Conservation (phyloP, 2,888 invertebrate species). For the Drosophila aldrichi region DNA sequence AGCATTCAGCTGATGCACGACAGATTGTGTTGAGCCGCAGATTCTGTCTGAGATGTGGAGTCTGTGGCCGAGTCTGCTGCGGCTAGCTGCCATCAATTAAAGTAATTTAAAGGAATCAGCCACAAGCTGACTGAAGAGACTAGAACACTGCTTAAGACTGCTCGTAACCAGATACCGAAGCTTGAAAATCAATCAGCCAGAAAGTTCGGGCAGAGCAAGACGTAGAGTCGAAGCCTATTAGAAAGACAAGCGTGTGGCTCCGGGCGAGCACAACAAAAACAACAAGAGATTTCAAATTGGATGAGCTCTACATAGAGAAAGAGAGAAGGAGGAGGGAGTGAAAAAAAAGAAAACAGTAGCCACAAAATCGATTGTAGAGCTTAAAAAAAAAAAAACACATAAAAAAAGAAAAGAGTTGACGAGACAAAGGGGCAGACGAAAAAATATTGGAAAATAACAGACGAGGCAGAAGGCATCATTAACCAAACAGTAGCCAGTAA, state of each 20-base stretch:
- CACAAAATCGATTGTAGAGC: conserved; percentile 78
- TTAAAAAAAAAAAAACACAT: conserved; percentile 3
- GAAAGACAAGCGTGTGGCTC: conserved; percentile 54
- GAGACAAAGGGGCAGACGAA: conserved; percentile 41
- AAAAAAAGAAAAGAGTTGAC: conserved; percentile 46
- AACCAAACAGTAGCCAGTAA: conserved; percentile 72
- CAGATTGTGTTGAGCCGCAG: conserved; percentile 67
- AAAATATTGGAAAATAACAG: conserved; percentile 61
- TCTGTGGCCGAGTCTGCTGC: conserved; percentile 4
- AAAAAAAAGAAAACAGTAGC: conserved; percentile 62
- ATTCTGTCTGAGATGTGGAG: conserved; percentile 12
- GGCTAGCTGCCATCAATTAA: conserved; percentile 77
- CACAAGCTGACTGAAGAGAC: conserved; percentile 27
- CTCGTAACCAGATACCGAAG: conserved; percentile 73
- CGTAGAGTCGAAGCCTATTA: conserved; percentile 59
- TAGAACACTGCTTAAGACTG: conserved; percentile 13
- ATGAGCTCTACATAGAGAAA: conserved; percentile 52
- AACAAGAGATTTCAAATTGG: conserved; percentile 62
- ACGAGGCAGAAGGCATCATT: conserved; percentile 65
- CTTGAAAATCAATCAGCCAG: conserved; percentile 74
- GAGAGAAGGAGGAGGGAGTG: not conserved
- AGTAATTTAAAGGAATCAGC: conserved; percentile 79
- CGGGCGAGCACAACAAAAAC: conserved; percentile 29
- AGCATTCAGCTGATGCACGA: conserved; percentile 65
- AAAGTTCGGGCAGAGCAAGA: conserved; percentile 53